A percentile compares a stretch with the other conserved stretches of the same genome.
Evolutionary conservation across 53 echinoderm and acorn worm species (phyloP).

Genomic region (Echinarachnius parma): DNA sequence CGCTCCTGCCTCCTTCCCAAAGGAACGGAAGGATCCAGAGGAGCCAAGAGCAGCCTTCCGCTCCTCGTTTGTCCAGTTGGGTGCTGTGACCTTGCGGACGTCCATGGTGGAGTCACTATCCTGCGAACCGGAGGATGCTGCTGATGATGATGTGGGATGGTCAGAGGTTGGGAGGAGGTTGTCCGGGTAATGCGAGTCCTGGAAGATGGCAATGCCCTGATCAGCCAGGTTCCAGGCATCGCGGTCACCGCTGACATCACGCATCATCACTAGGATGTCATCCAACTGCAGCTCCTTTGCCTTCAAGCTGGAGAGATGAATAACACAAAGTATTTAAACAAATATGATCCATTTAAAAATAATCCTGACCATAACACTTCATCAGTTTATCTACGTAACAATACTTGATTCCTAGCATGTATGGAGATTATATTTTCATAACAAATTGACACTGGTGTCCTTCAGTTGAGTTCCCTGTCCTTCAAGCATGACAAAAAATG

Average conservation of each 20-base stretch:
- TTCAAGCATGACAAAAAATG: too few species aligned
- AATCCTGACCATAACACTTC: too few species aligned
- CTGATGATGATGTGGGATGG: constrained; percentile 32
- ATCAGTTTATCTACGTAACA: too few species aligned
- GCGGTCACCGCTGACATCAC: constrained; percentile 65
- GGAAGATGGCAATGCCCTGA: constrained; percentile 73
- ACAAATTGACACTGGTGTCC: too few species aligned
- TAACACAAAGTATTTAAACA: too few species aligned
- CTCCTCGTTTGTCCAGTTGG: constrained; percentile 15
- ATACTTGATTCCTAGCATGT: too few species aligned
- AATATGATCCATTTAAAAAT: too few species aligned
- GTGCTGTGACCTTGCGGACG: constrained; percentile 11
- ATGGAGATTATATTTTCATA: too few species aligned
- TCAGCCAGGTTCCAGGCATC: constrained; percentile 99
- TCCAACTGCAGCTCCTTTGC: constrained; percentile 81
- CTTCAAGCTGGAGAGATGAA: constrained; percentile 46
- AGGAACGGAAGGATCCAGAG: neutral
- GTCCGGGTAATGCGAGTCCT: constrained; percentile 53
- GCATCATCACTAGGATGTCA: constrained; percentile 73
- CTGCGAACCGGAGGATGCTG: constrained; percentile 63
- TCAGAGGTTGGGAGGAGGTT: constrained; percentile 8
- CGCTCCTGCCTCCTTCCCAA: constrained; percentile 14
- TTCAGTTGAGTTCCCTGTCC: too few species aligned
- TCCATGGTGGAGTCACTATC: constrained; percentile 35
- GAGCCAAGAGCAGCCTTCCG: constrained; percentile 17